Base-by-base conservation (phyloP, 2,888 invertebrate species). In the Palloptera scutellata region DNA sequence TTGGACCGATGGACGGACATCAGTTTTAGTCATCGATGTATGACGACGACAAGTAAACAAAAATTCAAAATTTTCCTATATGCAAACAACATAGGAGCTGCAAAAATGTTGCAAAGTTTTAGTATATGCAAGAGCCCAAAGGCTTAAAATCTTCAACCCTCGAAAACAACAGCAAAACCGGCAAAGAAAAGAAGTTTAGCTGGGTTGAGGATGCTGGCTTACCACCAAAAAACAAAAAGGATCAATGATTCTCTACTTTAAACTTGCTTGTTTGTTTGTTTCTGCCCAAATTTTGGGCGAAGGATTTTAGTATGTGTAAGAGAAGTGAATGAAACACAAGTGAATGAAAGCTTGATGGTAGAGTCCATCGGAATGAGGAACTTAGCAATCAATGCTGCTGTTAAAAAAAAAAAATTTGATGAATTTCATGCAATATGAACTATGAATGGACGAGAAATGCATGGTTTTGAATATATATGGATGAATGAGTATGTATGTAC, bases 311-410 rank as follows among this genome's bases (percentile, higher is more conserved):
- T 45, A 41, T 19, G 41, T 54, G 54, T 20, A 62, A 41, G 62
- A 10, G 12, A 19, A 53, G 41, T 54, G 54, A 20, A 62, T 17
- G 62, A 10, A 3, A 19, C 40, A 13, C 19, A 15, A 53, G 41
- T 62, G 43, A 62, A 20, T 53, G 54, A 43, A 12, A 17, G 59
- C 17, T 59, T 42, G 11, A 43, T 42, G 19, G 10, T 9, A 4
- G 30, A 6, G 30, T 30, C 6, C 30, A 30, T 30, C 30, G 6
- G 6, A 30, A 30, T 30, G 30, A 30, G 20, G 67, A 66, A 61
- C 63, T 58, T 57, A 70, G 70, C 72, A 69, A 69, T 72, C 69
- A 72, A 67, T 70, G 69, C 68, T 68, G 61, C 69, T 69, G 70
- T 70, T 51, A 66, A 70, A 67, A 72, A 67, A 58, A 64, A 66